These are phyloP conservation scores for Blastobasis adustella DNA, from an alignment of 2,888 invertebrate genomes.

Conservation along the genomic window DNA sequence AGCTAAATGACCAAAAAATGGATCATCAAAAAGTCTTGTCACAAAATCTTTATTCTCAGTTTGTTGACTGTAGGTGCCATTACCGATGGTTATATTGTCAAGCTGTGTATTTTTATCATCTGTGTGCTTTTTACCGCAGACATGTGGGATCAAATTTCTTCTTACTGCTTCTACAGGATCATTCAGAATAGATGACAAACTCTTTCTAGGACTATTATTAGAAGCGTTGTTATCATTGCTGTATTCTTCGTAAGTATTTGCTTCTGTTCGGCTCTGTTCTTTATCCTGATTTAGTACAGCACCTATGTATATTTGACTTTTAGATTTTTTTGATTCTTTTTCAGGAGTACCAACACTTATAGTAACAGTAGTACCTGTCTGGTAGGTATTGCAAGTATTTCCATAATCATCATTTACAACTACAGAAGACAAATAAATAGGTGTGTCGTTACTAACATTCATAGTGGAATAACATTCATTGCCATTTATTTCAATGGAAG, in stretches of 20 bases:
- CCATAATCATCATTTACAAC: slow-evolving; percentile 77
- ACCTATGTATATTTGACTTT: slow-evolving; percentile 70
- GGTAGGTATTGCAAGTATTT: slow-evolving; percentile 59
- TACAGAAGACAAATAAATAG: slow-evolving; percentile 83
- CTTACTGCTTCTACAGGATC: slow-evolving; percentile 86
- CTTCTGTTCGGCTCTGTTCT: slow-evolving; percentile 31
- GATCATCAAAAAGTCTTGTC: slow-evolving; percentile 77
- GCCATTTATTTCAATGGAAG: slow-evolving; percentile 83
- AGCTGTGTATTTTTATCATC: slow-evolving; percentile 11
- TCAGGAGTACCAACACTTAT: slow-evolving; percentile 75
- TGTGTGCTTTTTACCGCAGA: slow-evolving; percentile 77
- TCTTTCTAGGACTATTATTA: slow-evolving; percentile 22
- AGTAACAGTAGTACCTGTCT: slow-evolving; percentile 76
- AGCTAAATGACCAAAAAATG: slow-evolving; percentile 77
- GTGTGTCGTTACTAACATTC: slow-evolving; percentile 80
- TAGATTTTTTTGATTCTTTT: slow-evolving; percentile 55
- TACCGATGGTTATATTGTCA: not conserved
- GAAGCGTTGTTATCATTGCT: slow-evolving; percentile 33
- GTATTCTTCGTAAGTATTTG: slow-evolving; percentile 62
- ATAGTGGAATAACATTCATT: slow-evolving; percentile 85
- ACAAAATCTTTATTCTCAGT: slow-evolving; percentile 65
- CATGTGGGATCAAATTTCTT: slow-evolving; percentile 83
- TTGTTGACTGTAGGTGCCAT: slow-evolving; percentile 21
- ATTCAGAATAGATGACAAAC: slow-evolving; percentile 74
- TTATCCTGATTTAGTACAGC: slow-evolving; percentile 44